A percentile compares a stretch with the other conserved stretches of the same genome.
Evolutionary conservation across 2,888 invertebrate genomes (phyloP).

Genomic region (Zeuzera pyrina): DNA sequence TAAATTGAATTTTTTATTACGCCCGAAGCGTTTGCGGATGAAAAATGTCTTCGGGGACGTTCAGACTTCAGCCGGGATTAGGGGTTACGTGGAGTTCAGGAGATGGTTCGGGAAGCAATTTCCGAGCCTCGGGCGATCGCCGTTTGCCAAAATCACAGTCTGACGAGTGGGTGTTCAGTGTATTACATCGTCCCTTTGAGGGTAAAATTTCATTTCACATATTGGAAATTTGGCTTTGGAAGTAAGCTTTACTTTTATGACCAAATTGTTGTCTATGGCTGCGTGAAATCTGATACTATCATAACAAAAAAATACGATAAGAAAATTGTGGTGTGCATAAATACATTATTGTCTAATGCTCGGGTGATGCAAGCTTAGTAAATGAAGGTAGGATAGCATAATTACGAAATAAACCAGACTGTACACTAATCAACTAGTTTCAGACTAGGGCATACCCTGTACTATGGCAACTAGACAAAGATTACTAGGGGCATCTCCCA

Average conservation of each 20-base stretch:
- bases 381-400: too few species aligned
- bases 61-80: slow-evolving; percentile 7
- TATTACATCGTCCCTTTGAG: slow-evolving; percentile 19
- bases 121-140: slow-evolving; percentile 56
- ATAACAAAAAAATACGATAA: too few species aligned
- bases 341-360: too few species aligned
- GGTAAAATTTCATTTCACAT: slow-evolving; percentile 16
- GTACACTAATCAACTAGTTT: too few species aligned
- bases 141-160: slow-evolving; percentile 29
- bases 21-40: slow-evolving; percentile 24
- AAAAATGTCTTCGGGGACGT: slow-evolving; percentile 13
- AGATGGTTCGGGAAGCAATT: slow-evolving; percentile 42
- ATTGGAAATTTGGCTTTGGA: slow-evolving; percentile 8
- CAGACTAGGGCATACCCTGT: too few species aligned
- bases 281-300: too few species aligned
- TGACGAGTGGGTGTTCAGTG: slow-evolving; percentile 23
- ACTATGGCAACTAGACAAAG: too few species aligned
- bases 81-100: slow-evolving; percentile 15
- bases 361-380: too few species aligned
- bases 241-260: slow-evolving; percentile 1
- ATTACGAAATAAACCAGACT: too few species aligned
- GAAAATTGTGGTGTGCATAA: too few species aligned
- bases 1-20: slow-evolving; percentile 43
- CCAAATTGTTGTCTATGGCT: too few species aligned
- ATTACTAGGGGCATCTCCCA: too few species aligned